A percentile compares a stretch with the other conserved stretches of the same genome.
These are phyloP conservation scores for Grallaria varia DNA, from an alignment of 2,113 vertebrate species.

Conservation along the genomic window DNA sequence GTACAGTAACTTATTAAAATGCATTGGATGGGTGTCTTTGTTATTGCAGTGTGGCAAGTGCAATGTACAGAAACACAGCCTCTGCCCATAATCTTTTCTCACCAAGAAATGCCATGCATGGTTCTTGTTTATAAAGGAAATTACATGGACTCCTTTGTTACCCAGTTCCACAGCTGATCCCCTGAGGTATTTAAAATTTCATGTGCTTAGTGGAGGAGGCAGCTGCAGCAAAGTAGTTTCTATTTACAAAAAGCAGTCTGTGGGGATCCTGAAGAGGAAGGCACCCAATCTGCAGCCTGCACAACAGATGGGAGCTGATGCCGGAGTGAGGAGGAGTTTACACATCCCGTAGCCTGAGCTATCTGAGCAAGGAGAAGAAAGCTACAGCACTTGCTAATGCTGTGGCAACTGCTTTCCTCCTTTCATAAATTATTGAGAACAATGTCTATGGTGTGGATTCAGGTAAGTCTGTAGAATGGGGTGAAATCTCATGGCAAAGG, in stretches of 20 bases:
- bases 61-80: neutral
- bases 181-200: neutral
- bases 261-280: neutral
- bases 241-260: neutral
- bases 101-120: fast-evolving
- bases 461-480: neutral
- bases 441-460: neutral
- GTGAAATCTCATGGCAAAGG: neutral
- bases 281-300: neutral
- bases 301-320: neutral
- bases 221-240: neutral
- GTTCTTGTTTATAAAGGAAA: neutral
- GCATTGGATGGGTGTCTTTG: neutral
- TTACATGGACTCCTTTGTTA: neutral
- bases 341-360: neutral
- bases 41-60: neutral
- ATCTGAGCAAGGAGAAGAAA: neutral
- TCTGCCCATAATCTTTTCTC: neutral
- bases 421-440: neutral
- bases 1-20: neutral
- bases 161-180: neutral
- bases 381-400: neutral
- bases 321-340: neutral
- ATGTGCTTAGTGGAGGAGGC: neutral
- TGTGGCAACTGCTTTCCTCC: neutral